Conservation (phyloP, 1,140 invertebrate species). For the Musca vetustissima region DNA sequence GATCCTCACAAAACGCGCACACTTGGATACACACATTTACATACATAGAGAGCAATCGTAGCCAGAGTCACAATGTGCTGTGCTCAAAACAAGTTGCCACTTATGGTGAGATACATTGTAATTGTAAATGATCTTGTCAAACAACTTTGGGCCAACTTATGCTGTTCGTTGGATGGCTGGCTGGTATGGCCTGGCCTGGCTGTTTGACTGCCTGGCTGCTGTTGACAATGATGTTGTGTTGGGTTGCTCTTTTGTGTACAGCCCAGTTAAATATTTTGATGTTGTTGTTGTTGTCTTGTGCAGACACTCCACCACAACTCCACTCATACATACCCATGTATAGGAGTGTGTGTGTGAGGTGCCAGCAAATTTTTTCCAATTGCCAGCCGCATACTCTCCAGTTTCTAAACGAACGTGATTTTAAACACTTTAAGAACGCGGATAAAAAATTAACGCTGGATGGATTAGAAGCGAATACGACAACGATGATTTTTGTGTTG, state of each 20-base stretch:
- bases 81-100: constrained; percentile 31
- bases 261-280: too few relatives aligned
- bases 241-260: neutral
- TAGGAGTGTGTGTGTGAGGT: too few relatives aligned
- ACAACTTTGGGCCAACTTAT: constrained; percentile 28
- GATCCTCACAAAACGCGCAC: too few relatives aligned
- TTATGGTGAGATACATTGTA: constrained; percentile 29
- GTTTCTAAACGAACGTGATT: constrained; percentile 25
- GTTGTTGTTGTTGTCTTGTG: too few relatives aligned
- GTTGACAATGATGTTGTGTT: neutral
- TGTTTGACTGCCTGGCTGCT: constrained; percentile 1
- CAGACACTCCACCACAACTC: neutral
- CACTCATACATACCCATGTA: neutral
- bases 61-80: neutral
- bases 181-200: constrained; percentile 9
- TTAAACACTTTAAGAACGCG: constrained; percentile 17
- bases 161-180: neutral
- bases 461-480: too few relatives aligned
- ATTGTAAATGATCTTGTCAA: constrained; percentile 32
- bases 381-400: neutral
- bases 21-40: too few relatives aligned
- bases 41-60: too few relatives aligned
- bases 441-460: constrained; percentile 1
- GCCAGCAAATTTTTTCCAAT: too few relatives aligned
- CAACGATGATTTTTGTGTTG: too few relatives aligned